These are phyloP conservation scores for Homalodisca vitripennis DNA, from an alignment of 1,140 invertebrate genomes.

Conservation along the genomic window DNA sequence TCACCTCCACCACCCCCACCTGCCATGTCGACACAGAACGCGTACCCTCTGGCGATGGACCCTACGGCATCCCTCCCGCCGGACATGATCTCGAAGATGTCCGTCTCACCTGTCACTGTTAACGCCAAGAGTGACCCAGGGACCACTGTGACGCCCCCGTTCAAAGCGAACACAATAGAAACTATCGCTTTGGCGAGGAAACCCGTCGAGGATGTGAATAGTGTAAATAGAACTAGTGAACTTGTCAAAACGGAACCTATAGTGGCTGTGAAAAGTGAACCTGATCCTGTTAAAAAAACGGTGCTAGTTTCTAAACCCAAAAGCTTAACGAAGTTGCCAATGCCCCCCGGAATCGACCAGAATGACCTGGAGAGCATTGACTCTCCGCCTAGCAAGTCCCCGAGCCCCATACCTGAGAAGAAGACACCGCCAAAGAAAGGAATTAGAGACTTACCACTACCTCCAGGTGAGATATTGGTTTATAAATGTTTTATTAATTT, in stretches of 20 bases:
- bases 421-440: slow-evolving; percentile 57
- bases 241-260: neutral
- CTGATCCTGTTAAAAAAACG: slow-evolving; percentile 15
- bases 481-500: too few relatives aligned
- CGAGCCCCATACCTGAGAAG: slow-evolving; percentile 53
- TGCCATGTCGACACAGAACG: neutral
- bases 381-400: slow-evolving; percentile 63
- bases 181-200: neutral
- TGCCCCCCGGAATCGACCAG: slow-evolving; percentile 81
- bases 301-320: slow-evolving; percentile 37
- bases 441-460: slow-evolving; percentile 87
- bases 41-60: slow-evolving; percentile 25
- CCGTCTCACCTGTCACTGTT: neutral
- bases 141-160: neutral
- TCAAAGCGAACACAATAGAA: neutral
- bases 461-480: slow-evolving; percentile 66
- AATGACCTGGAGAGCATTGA: slow-evolving; percentile 73
- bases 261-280: slow-evolving; percentile 20
- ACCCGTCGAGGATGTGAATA: neutral
- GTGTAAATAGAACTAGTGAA: slow-evolving; percentile 27
- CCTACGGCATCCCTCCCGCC: neutral
- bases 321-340: slow-evolving; percentile 63
- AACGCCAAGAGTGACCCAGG: neutral
- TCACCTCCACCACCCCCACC: slow-evolving; percentile 4
- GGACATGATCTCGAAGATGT: neutral